Conservation (phyloP, 2,113 vertebrate genomes). For the Axis porcinus region DNA sequence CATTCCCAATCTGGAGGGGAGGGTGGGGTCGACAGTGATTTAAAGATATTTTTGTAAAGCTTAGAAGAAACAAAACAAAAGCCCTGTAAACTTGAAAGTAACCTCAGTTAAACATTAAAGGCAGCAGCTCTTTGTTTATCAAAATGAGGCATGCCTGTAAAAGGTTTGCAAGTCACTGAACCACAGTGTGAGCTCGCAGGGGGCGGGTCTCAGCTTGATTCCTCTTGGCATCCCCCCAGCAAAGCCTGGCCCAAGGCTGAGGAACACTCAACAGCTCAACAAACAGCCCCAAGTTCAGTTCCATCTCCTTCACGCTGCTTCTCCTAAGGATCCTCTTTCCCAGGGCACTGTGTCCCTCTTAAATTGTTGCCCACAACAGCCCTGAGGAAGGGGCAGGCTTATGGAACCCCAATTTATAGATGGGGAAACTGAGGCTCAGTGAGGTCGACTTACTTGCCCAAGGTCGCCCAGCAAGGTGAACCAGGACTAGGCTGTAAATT, state of each 20-base stretch:
- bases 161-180: not conserved
- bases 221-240: not conserved
- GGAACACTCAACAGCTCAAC: not conserved
- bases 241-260: not conserved
- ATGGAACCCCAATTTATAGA: not conserved
- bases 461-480: slow-evolving; percentile 57
- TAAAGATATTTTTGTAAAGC: slow-evolving; percentile 1
- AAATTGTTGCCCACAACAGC: not conserved
- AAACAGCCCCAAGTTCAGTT: not conserved
- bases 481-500: not conserved
- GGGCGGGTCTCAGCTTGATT: not conserved
- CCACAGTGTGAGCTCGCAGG: not conserved
- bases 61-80: slow-evolving; percentile 32
- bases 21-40: not conserved
- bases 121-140: not conserved
- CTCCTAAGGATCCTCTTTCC: not conserved
- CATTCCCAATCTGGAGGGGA: not conserved
- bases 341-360: not conserved
- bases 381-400: not conserved
- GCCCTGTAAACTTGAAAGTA: not conserved
- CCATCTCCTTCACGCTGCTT: not conserved
- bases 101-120: slow-evolving; percentile 27
- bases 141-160: not conserved
- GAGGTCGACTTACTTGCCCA: slow-evolving; percentile 28
- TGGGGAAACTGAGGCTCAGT: not conserved